phyloP scores from a whole-genome alignment of 2,888 invertebrate species.

The Toxonevra muliebris region DNA sequence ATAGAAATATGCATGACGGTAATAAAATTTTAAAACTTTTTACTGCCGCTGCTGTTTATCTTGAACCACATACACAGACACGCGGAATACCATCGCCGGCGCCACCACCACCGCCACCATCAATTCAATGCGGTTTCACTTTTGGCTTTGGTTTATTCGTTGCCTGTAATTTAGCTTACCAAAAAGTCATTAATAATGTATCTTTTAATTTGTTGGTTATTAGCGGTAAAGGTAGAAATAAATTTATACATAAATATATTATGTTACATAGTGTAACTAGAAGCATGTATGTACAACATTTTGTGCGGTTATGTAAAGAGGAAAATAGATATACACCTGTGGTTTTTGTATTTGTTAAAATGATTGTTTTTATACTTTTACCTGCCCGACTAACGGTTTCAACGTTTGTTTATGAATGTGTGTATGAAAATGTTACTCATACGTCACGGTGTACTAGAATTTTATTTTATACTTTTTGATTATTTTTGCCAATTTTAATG shows the following conservation, averaged over 20 bases:
- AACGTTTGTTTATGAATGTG: no score
- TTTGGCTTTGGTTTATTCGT: background rate
- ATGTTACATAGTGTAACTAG: no score
- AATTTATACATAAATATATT: background rate
- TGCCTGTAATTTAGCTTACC: constrained; percentile 4
- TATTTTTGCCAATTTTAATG: no score
- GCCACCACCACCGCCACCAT: no score
- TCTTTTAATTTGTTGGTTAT: constrained; percentile 9
- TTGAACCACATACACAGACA: background rate
- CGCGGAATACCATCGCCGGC: no score
- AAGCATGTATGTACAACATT: no score
- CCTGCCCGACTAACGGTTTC: no score
- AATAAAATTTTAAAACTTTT: no score
- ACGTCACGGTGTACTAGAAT: background rate
- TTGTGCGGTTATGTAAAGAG: no score
- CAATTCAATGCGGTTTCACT: constrained; percentile 5
- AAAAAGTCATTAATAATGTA: constrained; percentile 9
- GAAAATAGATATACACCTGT: background rate
- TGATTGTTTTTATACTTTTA: no score
- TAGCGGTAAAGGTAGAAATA: background rate
- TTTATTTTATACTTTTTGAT: no score
- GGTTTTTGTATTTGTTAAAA: background rate
- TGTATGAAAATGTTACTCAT: background rate
- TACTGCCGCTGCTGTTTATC: background rate
- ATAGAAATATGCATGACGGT: no score